phyloP scores from a whole-genome alignment of 2,888 invertebrate genomes.

The Dermolepida albohirtum region DNA sequence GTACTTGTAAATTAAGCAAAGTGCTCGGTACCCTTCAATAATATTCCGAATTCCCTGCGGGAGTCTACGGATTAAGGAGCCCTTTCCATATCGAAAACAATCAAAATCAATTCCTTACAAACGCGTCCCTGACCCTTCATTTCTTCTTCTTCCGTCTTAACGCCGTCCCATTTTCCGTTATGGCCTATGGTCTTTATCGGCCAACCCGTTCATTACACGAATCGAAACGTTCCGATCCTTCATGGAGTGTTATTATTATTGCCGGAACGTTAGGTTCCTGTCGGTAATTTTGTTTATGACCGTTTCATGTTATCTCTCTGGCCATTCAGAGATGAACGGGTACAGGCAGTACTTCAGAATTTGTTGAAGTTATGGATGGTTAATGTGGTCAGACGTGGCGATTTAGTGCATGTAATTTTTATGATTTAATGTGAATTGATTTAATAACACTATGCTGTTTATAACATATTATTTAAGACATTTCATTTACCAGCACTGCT shows the following conservation, averaged over 20 bases:
- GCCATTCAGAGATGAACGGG: too few relatives aligned
- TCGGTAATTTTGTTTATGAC: background rate
- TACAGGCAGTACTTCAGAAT: too few relatives aligned
- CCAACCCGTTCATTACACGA: background rate
- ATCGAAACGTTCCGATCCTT: background rate
- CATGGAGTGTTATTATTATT: background rate
- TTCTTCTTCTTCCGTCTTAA: background rate
- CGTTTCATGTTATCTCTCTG: background rate
- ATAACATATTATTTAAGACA: too few relatives aligned
- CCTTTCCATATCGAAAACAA: slow-evolving; percentile 1
- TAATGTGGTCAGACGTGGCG: too few relatives aligned
- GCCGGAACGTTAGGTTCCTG: slow-evolving; percentile 2
- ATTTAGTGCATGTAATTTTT: too few relatives aligned
- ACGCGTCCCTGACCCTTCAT: background rate
- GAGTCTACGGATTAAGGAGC: background rate
- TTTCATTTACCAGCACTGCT: too few relatives aligned
- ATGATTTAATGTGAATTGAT: too few relatives aligned
- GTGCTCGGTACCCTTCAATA: slow-evolving; percentile 32
- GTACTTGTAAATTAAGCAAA: slow-evolving; percentile 35
- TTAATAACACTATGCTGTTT: too few relatives aligned
- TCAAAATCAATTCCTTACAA: slow-evolving; percentile 9
- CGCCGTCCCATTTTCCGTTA: background rate
- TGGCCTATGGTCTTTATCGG: background rate
- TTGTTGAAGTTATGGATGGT: too few relatives aligned
- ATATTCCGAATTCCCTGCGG: slow-evolving; percentile 6